A percentile compares a stretch with the other conserved stretches of the same genome.
phyloP scores from a whole-genome alignment of 2,888 invertebrate species.

The Nephrotoma appendiculata region DNA sequence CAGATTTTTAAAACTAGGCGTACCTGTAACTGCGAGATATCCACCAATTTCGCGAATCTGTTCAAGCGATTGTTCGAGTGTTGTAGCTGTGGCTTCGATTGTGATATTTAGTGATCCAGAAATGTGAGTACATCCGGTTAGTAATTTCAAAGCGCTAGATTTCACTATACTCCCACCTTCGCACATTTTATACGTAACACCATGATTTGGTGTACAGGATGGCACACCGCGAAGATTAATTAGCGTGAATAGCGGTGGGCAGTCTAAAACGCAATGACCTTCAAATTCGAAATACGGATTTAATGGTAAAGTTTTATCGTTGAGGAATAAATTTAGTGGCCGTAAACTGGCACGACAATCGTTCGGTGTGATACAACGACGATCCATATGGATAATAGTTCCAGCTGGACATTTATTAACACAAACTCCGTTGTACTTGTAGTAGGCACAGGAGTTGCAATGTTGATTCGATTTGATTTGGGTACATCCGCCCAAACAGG shows the following conservation, averaged over 20 bases:
- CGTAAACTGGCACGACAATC: constrained; percentile 41
- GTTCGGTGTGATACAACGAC: constrained; percentile 58
- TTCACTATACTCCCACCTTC: neutral
- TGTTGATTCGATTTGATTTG: constrained; percentile 33
- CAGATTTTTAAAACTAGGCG: neutral
- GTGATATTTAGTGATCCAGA: neutral
- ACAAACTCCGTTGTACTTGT: constrained; percentile 33
- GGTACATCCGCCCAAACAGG: constrained; percentile 74
- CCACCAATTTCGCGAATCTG: neutral
- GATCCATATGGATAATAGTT: constrained; percentile 39
- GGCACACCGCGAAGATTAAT: neutral
- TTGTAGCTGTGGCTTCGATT: neutral
- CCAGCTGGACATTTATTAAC: constrained; percentile 50
- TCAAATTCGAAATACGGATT: constrained; percentile 1
- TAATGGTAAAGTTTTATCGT: neutral
- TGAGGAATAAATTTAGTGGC: neutral
- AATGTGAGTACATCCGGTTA: neutral
- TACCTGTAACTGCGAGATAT: neutral
- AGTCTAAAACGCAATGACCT: neutral
- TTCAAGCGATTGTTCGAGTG: neutral
- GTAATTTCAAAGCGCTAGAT: neutral
- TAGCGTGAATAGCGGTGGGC: neutral
- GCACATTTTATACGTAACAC: neutral
- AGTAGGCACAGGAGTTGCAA: neutral
- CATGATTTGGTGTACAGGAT: neutral